Evolutionary conservation across 2,113 vertebrate species (phyloP).

Genomic region (Oncorhynchus tshawytscha): DNA sequence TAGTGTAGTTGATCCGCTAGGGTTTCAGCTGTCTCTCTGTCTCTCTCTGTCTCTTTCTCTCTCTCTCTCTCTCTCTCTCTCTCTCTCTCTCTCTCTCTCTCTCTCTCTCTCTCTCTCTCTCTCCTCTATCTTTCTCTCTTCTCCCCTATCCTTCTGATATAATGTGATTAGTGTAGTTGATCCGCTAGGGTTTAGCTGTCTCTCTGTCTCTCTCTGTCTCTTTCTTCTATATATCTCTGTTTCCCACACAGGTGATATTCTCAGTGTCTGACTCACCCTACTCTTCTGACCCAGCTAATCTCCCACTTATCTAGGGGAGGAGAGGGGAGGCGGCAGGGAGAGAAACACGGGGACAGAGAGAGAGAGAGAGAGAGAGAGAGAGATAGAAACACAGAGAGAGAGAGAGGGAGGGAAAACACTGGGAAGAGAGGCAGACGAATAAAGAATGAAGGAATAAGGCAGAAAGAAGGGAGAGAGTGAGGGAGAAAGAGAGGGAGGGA

Average conservation of each 20-base stretch:
- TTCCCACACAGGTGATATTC: conserved; percentile 17
- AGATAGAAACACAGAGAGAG: neutral
- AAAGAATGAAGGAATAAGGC: neutral
- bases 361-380: conserved; percentile 4
- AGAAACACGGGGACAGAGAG: neutral
- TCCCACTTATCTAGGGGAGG: conserved; percentile 14
- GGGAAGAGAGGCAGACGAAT: neutral
- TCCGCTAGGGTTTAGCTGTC: neutral
- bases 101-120: neutral
- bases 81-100: neutral
- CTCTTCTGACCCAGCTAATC: conserved; percentile 58
- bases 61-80: neutral
- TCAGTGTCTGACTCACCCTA: conserved; percentile 24
- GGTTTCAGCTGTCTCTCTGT: neutral
- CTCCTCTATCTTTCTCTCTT: neutral
- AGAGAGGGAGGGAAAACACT: neutral
- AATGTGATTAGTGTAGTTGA: no score
- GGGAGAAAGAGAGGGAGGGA: neutral
- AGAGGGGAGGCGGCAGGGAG: neutral
- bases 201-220: neutral
- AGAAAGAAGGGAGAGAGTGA: conserved; percentile 16
- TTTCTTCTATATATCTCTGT: conserved; percentile 25
- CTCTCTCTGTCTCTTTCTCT: neutral
- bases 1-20: no score
- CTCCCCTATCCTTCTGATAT: neutral